Base-by-base conservation (phyloP, 2,113 vertebrate genomes). In the Pholis gunnellus region DNA sequence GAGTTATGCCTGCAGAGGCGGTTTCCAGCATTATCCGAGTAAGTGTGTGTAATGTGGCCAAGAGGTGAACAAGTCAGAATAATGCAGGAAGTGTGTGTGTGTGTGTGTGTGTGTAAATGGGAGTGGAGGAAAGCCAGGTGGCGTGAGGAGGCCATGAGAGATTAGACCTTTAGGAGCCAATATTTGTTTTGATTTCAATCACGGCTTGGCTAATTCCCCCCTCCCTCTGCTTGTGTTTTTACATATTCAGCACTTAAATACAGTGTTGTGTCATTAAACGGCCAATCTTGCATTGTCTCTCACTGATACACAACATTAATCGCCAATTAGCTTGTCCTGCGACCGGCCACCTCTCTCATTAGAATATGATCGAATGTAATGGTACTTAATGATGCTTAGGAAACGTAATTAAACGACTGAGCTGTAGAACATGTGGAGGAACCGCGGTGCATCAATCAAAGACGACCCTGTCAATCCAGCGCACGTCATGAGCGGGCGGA, bases 231-330 rank as follows among this genome's bases (percentile, higher is more conserved):
- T 89, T 91, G 81, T 87, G 38, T 90, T 96, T 97, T 96, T 94
- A 96, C 96, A 96, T 94, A 96, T 96, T 96, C 97, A 97, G 95
- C 96, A 98, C 96, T 97, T 97, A 96, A 95, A 96, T 94, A 95
- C 96, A 94, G 94, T 89, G 88, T 94, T 97, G 93, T 98, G 96
- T 96, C 97, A 98, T 99, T 98, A 98, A 96, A 96, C 90, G 95
- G 92, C 95, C 95, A 96, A 96, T 97, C 97, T 97, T 96, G 96
- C 86, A 94, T 96, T 96, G 95, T 97, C 97, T 97, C 96, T 97
- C 96, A 96, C 95, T 96, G 97, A 97, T 97, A 97, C 97, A 98
- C 97, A 97, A 98, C 97, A 99, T 99, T 99, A 99, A 97, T 97
- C 97, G 97, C 95, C 97, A 98, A 97, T 98, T 98, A 99, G 96